phyloP scores from a whole-genome alignment of 2,113 vertebrate genomes.

The Rhinolophus ferrumequinum region DNA sequence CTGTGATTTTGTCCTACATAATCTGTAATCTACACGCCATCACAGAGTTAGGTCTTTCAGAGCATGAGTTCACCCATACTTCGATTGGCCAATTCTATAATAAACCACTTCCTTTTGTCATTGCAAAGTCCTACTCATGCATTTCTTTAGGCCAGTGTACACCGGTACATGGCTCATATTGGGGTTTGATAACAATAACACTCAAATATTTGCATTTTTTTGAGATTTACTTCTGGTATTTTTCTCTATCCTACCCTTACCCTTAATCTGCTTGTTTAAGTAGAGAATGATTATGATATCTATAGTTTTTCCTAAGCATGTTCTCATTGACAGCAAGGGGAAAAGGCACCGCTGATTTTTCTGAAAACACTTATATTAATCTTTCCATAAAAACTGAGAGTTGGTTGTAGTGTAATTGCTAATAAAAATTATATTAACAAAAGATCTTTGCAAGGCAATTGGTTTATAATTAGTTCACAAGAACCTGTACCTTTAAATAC shows the following conservation, averaged over 20 bases:
- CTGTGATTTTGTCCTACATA: background rate
- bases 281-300: background rate
- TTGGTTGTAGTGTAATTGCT: background rate
- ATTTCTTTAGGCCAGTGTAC: background rate
- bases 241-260: background rate
- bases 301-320: background rate
- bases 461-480: slow-evolving; percentile 15
- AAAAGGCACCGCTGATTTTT: background rate
- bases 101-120: background rate
- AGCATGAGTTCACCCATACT: background rate
- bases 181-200: background rate
- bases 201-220: background rate
- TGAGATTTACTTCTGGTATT: slow-evolving; percentile 24
- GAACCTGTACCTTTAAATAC: background rate
- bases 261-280: background rate
- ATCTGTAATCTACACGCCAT: background rate
- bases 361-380: background rate
- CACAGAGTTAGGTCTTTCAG: background rate
- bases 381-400: background rate
- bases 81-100: background rate
- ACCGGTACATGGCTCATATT: background rate
- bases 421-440: slow-evolving; percentile 24
- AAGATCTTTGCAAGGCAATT: background rate
- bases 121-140: background rate
- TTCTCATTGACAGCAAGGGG: background rate